Conservation (phyloP, 1,140 invertebrate species). For the Prorops nasuta region DNA sequence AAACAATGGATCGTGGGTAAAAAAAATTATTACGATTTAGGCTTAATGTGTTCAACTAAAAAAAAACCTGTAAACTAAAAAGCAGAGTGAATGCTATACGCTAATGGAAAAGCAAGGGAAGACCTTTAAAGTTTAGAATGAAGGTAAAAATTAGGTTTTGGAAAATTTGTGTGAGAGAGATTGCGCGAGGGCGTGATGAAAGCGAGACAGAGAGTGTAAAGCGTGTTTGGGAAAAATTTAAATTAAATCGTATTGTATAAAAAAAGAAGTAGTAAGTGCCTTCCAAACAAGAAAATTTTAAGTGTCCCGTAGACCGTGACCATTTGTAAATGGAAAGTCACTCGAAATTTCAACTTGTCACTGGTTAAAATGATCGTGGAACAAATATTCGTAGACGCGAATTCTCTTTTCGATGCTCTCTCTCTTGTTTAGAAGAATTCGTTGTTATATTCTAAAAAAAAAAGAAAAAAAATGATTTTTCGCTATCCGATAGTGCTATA, state of each 20-base stretch:
- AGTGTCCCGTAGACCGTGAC: conserved; percentile 59
- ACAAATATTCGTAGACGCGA: conserved; percentile 22
- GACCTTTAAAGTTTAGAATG: conserved; percentile 27
- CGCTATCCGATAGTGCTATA: too few species aligned
- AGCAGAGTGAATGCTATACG: conserved; percentile 10
- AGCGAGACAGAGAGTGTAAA: conserved; percentile 15
- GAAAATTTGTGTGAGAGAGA: conserved; percentile 15
- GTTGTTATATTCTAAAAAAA: not conserved
- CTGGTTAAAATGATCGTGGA: conserved; percentile 28
- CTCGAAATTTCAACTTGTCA: conserved; percentile 51
- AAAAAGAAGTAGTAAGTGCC: conserved; percentile 58
- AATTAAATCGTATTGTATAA: conserved; percentile 54
- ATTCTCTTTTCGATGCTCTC: not conserved
- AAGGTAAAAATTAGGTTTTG: conserved; percentile 26
- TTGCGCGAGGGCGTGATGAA: conserved; percentile 4
- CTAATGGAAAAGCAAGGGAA: conserved; percentile 1
- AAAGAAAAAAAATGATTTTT: conserved; percentile 11
- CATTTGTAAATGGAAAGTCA: conserved; percentile 53
- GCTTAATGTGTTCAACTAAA: conserved; percentile 43
- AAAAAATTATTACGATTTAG: conserved; percentile 35
- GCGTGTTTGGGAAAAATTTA: conserved; percentile 25
- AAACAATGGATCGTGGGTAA: conserved; percentile 20
- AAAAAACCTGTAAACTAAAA: conserved; percentile 30
- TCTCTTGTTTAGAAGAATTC: not conserved
- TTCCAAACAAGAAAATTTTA: conserved; percentile 54